These are phyloP conservation scores for Drosophila tripunctata DNA, from an alignment of 2,888 invertebrate genomes.

Conservation along the genomic window DNA sequence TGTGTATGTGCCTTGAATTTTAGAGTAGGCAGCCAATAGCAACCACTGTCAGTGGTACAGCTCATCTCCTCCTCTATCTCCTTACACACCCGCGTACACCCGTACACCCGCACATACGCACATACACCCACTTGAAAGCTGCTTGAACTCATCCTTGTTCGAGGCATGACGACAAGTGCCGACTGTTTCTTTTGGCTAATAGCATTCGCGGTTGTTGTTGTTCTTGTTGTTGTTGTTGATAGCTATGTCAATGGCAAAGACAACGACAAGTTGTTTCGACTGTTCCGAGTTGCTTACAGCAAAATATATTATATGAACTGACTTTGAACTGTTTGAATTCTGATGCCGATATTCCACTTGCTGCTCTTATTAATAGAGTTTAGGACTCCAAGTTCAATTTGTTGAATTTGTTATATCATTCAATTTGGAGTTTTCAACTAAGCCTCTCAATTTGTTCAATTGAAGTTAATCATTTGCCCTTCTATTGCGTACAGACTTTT, in stretches of 20 bases:
- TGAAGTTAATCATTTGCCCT: no score
- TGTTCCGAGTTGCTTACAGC: conserved; percentile 33
- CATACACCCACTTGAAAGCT: conserved; percentile 4
- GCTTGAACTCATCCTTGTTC: conserved; percentile 30
- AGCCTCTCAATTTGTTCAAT: no score
- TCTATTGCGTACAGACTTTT: no score
- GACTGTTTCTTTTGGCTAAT: conserved; percentile 43
- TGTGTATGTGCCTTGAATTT: conserved; percentile 68
- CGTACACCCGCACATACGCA: not conserved
- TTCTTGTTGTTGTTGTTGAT: conserved; percentile 8
- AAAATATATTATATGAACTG: conserved; percentile 41
- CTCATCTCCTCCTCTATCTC: conserved; percentile 8
- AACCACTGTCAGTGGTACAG: conserved; percentile 14
- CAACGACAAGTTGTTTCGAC: conserved; percentile 40
- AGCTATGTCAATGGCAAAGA: conserved; percentile 21
- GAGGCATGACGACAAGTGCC: conserved; percentile 50
- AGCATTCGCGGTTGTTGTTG: conserved; percentile 24
- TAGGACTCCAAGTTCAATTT: no score
- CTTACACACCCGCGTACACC: conserved; percentile 4
- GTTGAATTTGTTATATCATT: no score
- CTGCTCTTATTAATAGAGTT: not conserved
- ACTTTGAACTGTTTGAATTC: not conserved
- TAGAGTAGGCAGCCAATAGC: conserved; percentile 46
- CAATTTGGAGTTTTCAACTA: no score
- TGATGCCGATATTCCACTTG: not conserved